A percentile compares a stretch with the other conserved stretches of the same genome.
phyloP scores from a whole-genome alignment of 2,888 invertebrate species.

The Formica aserva region DNA sequence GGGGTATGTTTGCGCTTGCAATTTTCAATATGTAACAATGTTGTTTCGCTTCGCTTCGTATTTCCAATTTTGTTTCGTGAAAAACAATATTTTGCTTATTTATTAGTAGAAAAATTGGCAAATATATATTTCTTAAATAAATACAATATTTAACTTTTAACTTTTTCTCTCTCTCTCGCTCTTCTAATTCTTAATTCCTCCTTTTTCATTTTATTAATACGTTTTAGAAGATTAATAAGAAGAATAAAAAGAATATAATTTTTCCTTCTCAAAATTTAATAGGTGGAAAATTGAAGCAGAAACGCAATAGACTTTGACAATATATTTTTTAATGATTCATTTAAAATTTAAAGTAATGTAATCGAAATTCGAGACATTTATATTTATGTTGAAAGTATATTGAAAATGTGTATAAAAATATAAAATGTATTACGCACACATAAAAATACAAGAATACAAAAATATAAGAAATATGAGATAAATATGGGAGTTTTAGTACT shows the following conservation, averaged over 20 bases:
- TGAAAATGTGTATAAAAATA: background rate
- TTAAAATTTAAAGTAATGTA: background rate
- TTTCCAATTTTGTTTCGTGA: conserved; percentile 6
- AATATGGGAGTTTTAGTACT: background rate
- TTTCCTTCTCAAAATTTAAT: background rate
- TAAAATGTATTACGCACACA: background rate
- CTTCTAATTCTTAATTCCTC: no score
- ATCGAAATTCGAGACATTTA: background rate
- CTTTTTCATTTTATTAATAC: background rate
- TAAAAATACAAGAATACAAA: background rate
- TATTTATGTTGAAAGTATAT: background rate
- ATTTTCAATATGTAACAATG: conserved; percentile 10
- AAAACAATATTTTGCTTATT: conserved; percentile 4
- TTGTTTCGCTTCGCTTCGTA: background rate
- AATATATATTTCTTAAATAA: background rate
- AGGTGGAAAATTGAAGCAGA: background rate
- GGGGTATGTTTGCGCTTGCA: conserved; percentile 15
- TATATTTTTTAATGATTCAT: background rate
- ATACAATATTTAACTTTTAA: background rate
- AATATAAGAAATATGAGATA: background rate
- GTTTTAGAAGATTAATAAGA: background rate
- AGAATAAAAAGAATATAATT: background rate
- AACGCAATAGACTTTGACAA: background rate
- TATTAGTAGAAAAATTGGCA: background rate
- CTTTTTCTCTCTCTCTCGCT: no score